phyloP scores from a whole-genome alignment of 1,140 invertebrate genomes.

The Bursaphelenchus mucronatus region DNA sequence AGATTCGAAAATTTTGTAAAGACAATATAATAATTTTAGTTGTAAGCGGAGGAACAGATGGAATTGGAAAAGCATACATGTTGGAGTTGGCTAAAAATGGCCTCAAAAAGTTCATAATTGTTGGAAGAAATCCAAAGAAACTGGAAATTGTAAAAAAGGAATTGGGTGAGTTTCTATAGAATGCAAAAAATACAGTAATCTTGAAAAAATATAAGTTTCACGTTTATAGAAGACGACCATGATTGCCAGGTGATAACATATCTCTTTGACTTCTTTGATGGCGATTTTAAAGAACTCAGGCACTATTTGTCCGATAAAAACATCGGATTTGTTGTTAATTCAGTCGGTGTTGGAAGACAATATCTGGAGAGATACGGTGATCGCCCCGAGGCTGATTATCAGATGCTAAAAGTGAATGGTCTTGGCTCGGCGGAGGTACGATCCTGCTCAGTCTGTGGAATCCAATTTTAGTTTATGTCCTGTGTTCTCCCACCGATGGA shows the following conservation, averaged over 20 bases:
- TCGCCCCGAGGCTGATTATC: conserved; percentile 46
- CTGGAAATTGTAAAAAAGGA: conserved; percentile 43
- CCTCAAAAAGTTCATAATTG: conserved; percentile 43
- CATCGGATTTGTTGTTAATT: conserved; percentile 56
- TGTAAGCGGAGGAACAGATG: conserved; percentile 47
- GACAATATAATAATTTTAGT: conserved; percentile 29
- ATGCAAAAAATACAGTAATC: neutral
- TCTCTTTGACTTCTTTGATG: conserved; percentile 50
- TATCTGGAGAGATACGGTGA: conserved; percentile 54
- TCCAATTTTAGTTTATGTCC: conserved; percentile 47
- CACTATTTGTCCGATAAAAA: conserved; percentile 42
- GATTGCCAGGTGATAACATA: conserved; percentile 41
- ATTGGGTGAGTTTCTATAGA: conserved; percentile 35
- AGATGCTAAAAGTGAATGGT: conserved; percentile 54
- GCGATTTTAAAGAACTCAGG: conserved; percentile 40
- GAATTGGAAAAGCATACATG: conserved; percentile 48
- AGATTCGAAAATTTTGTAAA: neutral
- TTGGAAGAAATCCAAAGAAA: conserved; percentile 43
- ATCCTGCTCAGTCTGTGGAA: neutral
- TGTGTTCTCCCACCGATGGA: conserved; percentile 54
- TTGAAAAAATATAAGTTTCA: neutral
- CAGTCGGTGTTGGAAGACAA: conserved; percentile 55
- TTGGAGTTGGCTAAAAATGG: conserved; percentile 45
- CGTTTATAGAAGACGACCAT: conserved; percentile 43
- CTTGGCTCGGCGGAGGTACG: conserved; percentile 52